These are phyloP conservation scores for Nothoprocta pentlandii DNA, from an alignment of 2,113 vertebrate species.

Conservation along the genomic window DNA sequence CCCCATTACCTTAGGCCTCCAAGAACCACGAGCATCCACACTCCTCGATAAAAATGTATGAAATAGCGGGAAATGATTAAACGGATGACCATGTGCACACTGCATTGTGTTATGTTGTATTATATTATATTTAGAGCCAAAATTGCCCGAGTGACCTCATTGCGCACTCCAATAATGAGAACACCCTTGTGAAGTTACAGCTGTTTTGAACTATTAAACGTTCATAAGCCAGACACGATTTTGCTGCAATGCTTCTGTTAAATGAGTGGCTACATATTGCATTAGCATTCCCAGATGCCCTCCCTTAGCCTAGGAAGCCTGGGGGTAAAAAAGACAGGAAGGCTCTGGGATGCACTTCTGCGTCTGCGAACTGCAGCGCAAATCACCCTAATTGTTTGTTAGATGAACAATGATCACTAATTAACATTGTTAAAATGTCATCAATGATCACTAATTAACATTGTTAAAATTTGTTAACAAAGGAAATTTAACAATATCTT, in stretches of 20 bases:
- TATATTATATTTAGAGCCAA: neutral
- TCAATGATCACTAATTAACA: constrained; percentile 83
- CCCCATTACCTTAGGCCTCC: neutral
- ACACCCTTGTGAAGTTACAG: constrained; percentile 53
- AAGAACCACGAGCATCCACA: neutral
- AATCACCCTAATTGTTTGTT: constrained; percentile 82
- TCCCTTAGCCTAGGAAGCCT: constrained; percentile 35
- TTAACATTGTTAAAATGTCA: constrained; percentile 84
- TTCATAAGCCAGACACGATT: constrained; percentile 60
- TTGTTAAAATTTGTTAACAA: constrained; percentile 83
- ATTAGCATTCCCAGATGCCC: constrained; percentile 59
- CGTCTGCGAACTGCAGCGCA: constrained; percentile 55
- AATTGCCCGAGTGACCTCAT: neutral
- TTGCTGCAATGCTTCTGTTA: constrained; percentile 27
- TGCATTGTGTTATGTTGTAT: neutral
- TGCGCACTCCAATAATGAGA: constrained; percentile 35
- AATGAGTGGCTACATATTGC: constrained; percentile 25
- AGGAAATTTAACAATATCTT: constrained; percentile 83
- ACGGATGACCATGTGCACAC: neutral
- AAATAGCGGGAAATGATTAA: neutral
- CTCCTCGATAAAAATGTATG: neutral
- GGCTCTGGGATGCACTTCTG: constrained; percentile 61
- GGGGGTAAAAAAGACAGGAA: constrained; percentile 42
- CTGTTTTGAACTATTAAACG: constrained; percentile 56
- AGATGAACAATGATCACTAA: constrained; percentile 82